Evolutionary conservation across 2,888 invertebrate genomes (phyloP).

Genomic region (Neocrepidodera transversa): DNA sequence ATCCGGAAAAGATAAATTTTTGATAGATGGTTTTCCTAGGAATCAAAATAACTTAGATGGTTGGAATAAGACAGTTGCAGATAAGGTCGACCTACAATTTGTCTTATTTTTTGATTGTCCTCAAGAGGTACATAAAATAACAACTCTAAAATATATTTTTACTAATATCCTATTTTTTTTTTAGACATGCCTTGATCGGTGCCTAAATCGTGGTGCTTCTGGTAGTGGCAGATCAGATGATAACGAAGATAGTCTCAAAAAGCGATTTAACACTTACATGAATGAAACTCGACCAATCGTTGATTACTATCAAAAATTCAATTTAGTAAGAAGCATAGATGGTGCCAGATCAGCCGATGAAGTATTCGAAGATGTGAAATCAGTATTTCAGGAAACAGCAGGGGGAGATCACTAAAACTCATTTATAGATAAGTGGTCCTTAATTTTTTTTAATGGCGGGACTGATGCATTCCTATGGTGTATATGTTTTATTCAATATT

Average conservation of each 20-base stretch:
- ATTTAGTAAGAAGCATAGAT: constrained; percentile 78
- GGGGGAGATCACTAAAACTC: constrained; percentile 44
- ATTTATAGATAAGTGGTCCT: background rate
- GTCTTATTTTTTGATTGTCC: constrained; percentile 93
- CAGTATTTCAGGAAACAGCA: constrained; percentile 45
- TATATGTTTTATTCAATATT: background rate
- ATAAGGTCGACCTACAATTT: constrained; percentile 83
- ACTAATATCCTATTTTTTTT: too few relatives aligned
- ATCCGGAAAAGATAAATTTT: constrained; percentile 75
- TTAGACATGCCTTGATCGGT: constrained; percentile 77
- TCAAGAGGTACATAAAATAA: constrained; percentile 55
- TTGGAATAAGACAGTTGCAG: constrained; percentile 85
- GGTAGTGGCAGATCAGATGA: constrained; percentile 95
- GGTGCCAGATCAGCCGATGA: constrained; percentile 71
- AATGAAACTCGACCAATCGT: constrained; percentile 91
- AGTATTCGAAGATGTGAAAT: constrained; percentile 63
- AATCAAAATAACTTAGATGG: constrained; percentile 96
- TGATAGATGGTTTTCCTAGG: constrained; percentile 98
- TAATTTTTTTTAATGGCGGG: background rate
- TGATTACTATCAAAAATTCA: constrained; percentile 74
- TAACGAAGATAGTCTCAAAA: constrained; percentile 85
- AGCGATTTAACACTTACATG: constrained; percentile 85
- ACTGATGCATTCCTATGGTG: constrained; percentile 3
- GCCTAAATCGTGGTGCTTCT: constrained; percentile 83
- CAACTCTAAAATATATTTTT: too few relatives aligned